Evolutionary conservation across 2,797 vertebrate species (phyloP), one percentile per base, ranked within the genome.

Genomic region (Trichosurus vulpecula): DNA sequence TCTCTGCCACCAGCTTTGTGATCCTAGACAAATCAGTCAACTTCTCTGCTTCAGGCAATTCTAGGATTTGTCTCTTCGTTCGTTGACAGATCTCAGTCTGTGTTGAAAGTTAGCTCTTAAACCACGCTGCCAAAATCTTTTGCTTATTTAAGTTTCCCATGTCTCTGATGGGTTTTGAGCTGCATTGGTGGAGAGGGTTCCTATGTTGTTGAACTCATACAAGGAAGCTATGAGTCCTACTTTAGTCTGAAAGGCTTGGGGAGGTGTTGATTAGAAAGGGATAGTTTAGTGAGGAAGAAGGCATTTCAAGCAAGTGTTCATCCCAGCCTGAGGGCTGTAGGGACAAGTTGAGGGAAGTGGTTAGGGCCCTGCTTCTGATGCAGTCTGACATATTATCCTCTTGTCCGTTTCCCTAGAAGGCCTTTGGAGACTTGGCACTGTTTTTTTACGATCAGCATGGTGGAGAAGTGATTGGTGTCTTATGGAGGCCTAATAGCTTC

Each of bases 401-500:
- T 53, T 96, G 95, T 93, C 92, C 94, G 30, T 98, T 91, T 25
- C 53, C 31, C 35, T 97, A 99, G 99, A 99, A 99, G 1, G 98
- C 99, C 16, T 99, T 99, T 25, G 98, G 98, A 29, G 99, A 99
- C 96, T 97, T 99, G 1, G 99, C 99, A 0, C 98, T 99, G 93
- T 99, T 99, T 98, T 99, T 99, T 99, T 99, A 99, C 22, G 99
- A 99, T 98, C 99, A 99, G 6, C 99, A 99, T 35, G 99, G 99
- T 1, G 99, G 99, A 66, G 99, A 99, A 30, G 99, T 99, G 96
- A 99, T 99, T 0, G 99, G 99, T 30, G 99, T 99, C 94, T 98
- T 99, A 90, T 99, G 99, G 99, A 99, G 99, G 95, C 99, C 99
- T 19, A 98, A 98, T n/a, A 99, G 99, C 95, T 99, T 99, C 97